Evolutionary conservation across 2,113 vertebrate genomes (phyloP), one percentile per base, ranked within the genome.

Genomic region (Notiomystis cincta): DNA sequence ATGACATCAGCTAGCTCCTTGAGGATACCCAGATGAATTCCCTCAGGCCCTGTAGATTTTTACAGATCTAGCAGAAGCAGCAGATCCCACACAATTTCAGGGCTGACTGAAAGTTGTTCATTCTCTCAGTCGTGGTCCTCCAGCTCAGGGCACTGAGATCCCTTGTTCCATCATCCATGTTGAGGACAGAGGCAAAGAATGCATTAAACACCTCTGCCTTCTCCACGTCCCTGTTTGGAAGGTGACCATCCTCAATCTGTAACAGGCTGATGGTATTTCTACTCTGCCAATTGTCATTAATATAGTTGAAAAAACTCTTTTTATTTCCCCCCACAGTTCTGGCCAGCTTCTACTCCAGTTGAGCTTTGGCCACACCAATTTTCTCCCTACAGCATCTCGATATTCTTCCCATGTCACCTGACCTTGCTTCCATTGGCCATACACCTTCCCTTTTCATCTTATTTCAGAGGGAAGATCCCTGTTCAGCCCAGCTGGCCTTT

Each of bases 181-280:
- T 54, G 70, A 61, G 69, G 30, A 54, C 7, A 0, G 0, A 76
- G 70, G 21, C 47, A 69, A 54, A 76, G 12, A 54, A 69, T 23
- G 5, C 21, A 48, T 76, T 47, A 35, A 89, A 35, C 31, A 22
- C 10, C 28, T 60, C 24, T 67, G 30, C n/a, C 20, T 75, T 76
- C 14, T 61, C 25, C 35, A 11, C 54, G 25, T 42, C 30, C 35
- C 11, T 67, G 9, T 60, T 40, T 82, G 45, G 15, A 11, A 53
- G 11, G 47, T 19, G n/a, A 69, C 15, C 25, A 42, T 54, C 8
- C 21, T 69, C 31, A 35, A 40, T n/a, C 30, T 69, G 24, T 27
- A 75, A 47, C 0, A 0, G 14, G 11, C 16, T 1, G 0, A 22
- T 47, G 16, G 30, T 40, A 31, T 60, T 89, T 67, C 53, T 47